phyloP scores from a whole-genome alignment of 2,113 vertebrate genomes.

The Motacilla tschutschensis region DNA sequence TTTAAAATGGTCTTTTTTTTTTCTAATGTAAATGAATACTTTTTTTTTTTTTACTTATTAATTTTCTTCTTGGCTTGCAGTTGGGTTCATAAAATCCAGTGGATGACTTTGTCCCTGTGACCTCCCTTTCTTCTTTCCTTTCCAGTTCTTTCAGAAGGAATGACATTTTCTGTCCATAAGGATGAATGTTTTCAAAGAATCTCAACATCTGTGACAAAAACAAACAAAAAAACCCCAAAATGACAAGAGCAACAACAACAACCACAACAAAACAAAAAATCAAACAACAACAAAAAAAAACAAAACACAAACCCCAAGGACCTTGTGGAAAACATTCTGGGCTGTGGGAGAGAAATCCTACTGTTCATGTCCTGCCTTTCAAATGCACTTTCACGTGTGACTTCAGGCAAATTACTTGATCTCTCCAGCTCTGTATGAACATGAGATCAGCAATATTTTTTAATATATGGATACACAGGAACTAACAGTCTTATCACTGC shows the following conservation, averaged over 20 bases:
- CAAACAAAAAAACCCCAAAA: neutral
- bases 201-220: neutral
- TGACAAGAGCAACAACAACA: neutral
- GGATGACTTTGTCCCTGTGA: fast-evolving
- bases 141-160: neutral
- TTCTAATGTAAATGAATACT: neutral
- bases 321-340: neutral
- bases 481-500: neutral
- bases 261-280: neutral
- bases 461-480: neutral
- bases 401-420: neutral
- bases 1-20: neutral
- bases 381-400: neutral
- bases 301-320: neutral
- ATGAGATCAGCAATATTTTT: neutral
- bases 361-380: neutral
- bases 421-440: neutral
- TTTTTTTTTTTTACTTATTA: too few species aligned
- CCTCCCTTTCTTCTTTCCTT: neutral
- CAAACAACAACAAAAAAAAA: neutral
- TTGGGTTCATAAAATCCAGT: neutral
- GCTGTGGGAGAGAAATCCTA: neutral
- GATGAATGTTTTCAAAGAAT: neutral
- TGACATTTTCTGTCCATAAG: neutral
- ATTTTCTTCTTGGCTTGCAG: neutral